Evolutionary conservation across 2,888 invertebrate genomes (phyloP).

Genomic region (Hydraecia micacea): DNA sequence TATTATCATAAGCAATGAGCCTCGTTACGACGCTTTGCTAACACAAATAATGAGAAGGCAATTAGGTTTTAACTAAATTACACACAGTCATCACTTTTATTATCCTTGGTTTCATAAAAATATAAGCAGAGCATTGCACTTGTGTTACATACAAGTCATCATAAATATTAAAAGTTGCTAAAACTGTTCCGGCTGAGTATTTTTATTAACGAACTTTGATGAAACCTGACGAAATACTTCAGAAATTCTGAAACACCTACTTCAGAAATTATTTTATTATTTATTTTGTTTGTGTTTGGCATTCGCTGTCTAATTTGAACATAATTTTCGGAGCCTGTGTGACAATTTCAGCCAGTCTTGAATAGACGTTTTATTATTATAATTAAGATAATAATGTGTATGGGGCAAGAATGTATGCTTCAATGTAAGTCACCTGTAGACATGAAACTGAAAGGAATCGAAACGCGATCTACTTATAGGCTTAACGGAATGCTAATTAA

Average conservation of each 20-base stretch:
- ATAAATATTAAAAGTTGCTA: slow-evolving; percentile 52
- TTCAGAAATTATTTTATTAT: background rate
- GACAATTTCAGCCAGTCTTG: background rate
- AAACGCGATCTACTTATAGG: background rate
- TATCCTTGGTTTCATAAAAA: slow-evolving; percentile 47
- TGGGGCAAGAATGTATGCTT: background rate
- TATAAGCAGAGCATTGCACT: slow-evolving; percentile 15
- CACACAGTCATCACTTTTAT: slow-evolving; percentile 33
- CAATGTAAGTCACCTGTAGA: background rate
- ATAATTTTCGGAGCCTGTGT: background rate
- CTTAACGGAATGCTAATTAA: background rate
- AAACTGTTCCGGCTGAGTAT: slow-evolving; percentile 49
- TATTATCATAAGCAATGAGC: background rate
- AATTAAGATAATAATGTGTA: background rate
- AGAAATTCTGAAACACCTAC: slow-evolving; percentile 21
- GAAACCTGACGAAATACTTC: slow-evolving; percentile 39
- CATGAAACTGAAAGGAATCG: background rate
- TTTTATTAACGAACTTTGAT: slow-evolving; percentile 42
- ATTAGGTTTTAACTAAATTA: slow-evolving; percentile 35
- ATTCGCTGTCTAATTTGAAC: background rate
- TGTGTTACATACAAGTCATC: slow-evolving; percentile 34
- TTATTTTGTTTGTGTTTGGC: background rate
- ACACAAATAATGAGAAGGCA: slow-evolving; percentile 24
- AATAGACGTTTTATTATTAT: background rate
- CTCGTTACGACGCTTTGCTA: slow-evolving; percentile 12